Percentiles rank a stretch among this genome's conserved stretches.
Conservation (phyloP, 2,113 vertebrate species). For the Alectura lathami region DNA sequence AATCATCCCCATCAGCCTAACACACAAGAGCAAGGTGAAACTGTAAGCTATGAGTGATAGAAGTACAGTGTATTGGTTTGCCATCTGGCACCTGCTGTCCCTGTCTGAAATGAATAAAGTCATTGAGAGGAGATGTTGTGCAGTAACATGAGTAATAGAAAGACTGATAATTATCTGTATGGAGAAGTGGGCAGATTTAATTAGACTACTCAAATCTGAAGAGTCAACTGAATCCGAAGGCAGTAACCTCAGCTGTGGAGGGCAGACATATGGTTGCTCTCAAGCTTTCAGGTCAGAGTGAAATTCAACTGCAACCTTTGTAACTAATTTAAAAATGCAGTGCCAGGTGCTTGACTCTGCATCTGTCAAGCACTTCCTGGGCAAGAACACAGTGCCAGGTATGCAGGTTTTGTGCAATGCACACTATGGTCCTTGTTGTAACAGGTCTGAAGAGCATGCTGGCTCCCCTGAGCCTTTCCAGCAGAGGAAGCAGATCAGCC, state of each 20-base stretch:
- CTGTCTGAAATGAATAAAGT: conserved; percentile 69
- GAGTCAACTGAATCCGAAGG: conserved; percentile 50
- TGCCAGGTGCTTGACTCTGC: background rate
- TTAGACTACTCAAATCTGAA: conserved; percentile 68
- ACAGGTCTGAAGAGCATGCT: background rate
- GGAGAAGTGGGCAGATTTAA: conserved; percentile 71
- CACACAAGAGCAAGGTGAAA: conserved; percentile 70
- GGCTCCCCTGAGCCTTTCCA: fast-evolving
- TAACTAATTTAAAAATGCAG: conserved; percentile 15
- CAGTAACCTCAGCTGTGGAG: background rate
- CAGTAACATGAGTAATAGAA: conserved; percentile 72
- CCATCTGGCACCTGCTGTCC: conserved; percentile 78
- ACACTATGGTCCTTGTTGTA: background rate
- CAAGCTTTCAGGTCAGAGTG: conserved; percentile 4
- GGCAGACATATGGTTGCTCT: conserved; percentile 20
- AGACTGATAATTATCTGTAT: conserved; percentile 69
- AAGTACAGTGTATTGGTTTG: conserved; percentile 50
- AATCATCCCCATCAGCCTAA: conserved; percentile 52
- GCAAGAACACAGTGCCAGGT: background rate
- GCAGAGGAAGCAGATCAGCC: background rate
- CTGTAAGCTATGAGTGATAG: conserved; percentile 51
- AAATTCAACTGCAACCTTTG: background rate
- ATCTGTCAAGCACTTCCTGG: background rate
- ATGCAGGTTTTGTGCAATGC: background rate
- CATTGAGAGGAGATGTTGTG: conserved; percentile 53